Base-by-base conservation (phyloP, 2,113 vertebrate species). In the Vimba vimba region DNA sequence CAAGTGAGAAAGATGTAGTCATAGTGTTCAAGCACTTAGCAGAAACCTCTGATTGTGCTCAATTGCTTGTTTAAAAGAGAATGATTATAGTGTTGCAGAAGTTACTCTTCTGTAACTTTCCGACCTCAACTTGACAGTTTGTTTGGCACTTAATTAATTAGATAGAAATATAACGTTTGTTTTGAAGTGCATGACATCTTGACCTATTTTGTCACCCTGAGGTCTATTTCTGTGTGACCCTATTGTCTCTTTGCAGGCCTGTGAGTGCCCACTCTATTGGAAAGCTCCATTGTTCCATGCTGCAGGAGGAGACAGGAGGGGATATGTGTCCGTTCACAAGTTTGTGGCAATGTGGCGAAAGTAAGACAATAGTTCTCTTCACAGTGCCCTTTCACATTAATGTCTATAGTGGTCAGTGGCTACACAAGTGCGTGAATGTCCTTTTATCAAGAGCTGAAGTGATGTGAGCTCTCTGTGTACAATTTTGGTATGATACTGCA, bases 281-380 rank as follows among this genome's bases (percentile, higher is more conserved):
- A 99, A 99, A 92, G 95, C 94, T 21, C 97, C 97, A 79, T 95
- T 99, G 87, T 99, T 99, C 94, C 96, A 91, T 75, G 93, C 93
- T 12, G 96, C 97, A 60, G 97, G 98, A 87, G 97, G 97, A 55
- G 97, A 98, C 92, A 95, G 97, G 93, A 97, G 96, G 19, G 97
- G 97, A 91, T 95, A 95, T 0, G 96, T 99, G 88, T 99, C 98
- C 0, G 97, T 98, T 69, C 97, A 98, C 95, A 99, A 97, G 94
- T 99, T 98, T 77, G 91, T 99, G 88, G 98, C 97, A 81, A 97
- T 97, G 96, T 99, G 98, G 98, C 92, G 97, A 91, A 99, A 98
- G 98, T 99, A 95, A 99, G 98, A 94, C 94, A 94, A 94, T 90
- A 75, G 82, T 50, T 76, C 39, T 85, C 87, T 76, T 93, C 79